A percentile compares a stretch with the other conserved stretches of the same genome.
Evolutionary conservation across 2,797 vertebrate genomes (phyloP).

Genomic region (Oreochromis grahami): DNA sequence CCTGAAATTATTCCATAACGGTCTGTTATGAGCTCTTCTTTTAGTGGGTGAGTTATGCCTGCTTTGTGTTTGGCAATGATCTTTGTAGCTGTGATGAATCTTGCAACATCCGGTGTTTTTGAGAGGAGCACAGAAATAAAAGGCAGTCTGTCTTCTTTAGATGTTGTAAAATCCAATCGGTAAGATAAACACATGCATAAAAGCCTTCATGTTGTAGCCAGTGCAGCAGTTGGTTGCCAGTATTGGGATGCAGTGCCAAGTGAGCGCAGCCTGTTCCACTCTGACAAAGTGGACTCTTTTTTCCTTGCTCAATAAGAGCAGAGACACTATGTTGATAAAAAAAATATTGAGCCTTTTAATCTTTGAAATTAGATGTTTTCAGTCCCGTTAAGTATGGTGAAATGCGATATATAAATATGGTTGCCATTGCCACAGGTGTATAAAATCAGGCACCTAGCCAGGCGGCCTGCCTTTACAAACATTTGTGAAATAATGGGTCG

Average conservation of each 20-base stretch:
- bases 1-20: not conserved
- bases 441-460: not conserved
- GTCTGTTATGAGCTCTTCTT: not conserved
- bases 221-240: not conserved
- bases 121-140: not conserved
- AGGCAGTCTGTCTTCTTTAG: not conserved
- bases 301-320: not conserved
- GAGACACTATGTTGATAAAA: not conserved
- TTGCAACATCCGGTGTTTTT: not conserved
- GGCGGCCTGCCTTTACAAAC: not conserved
- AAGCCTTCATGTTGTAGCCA: not conserved
- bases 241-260: not conserved
- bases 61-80: not conserved
- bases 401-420: not conserved
- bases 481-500: not conserved
- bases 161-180: not conserved
- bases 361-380: not conserved
- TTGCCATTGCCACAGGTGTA: not conserved
- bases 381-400: not conserved
- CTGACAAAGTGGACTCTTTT: not conserved
- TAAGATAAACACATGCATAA: not conserved
- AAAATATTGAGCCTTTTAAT: not conserved
- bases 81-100: not conserved
- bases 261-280: not conserved
- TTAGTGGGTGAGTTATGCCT: not conserved